These are phyloP conservation scores for Lamproptera curius DNA, from an alignment of 2,888 invertebrate genomes.

Conservation along the genomic window DNA sequence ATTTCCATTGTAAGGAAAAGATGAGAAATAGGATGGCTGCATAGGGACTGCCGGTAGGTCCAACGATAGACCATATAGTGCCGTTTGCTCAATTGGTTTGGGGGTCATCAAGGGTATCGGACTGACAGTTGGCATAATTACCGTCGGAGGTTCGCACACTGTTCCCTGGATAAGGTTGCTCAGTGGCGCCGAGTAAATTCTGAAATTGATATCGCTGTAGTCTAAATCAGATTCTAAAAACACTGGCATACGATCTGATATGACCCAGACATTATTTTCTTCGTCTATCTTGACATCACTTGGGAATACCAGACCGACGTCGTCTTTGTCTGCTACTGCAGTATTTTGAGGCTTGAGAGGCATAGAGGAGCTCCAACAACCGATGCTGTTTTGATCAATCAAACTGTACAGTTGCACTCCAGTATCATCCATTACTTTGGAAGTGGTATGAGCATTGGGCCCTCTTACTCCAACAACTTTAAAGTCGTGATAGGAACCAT, in stretches of 20 bases:
- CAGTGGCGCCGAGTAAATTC: conserved; percentile 85
- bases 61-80: conserved; percentile 13
- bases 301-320: conserved; percentile 87
- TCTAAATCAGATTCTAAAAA: conserved; percentile 84
- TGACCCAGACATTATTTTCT: conserved; percentile 85
- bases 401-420: conserved; percentile 88
- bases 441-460: conserved; percentile 82
- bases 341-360: conserved; percentile 82
- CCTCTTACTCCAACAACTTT: conserved; percentile 82
- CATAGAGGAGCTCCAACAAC: conserved; percentile 87
- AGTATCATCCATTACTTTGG: conserved; percentile 85
- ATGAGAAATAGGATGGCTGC: conserved; percentile 2
- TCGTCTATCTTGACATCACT: conserved; percentile 87
- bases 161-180: conserved; percentile 82
- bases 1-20: neutral
- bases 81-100: conserved; percentile 19
- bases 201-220: conserved; percentile 87
- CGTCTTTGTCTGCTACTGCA: conserved; percentile 85
- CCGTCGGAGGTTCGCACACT: conserved; percentile 77
- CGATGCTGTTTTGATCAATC: conserved; percentile 89
- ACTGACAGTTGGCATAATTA: conserved; percentile 19
- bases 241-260: conserved; percentile 90
- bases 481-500: conserved; percentile 84
- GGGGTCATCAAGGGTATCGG: conserved; percentile 10
- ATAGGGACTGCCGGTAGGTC: neutral